These are phyloP conservation scores for Nerophis lumbriciformis DNA, from an alignment of 2,113 vertebrate genomes.

Conservation along the genomic window DNA sequence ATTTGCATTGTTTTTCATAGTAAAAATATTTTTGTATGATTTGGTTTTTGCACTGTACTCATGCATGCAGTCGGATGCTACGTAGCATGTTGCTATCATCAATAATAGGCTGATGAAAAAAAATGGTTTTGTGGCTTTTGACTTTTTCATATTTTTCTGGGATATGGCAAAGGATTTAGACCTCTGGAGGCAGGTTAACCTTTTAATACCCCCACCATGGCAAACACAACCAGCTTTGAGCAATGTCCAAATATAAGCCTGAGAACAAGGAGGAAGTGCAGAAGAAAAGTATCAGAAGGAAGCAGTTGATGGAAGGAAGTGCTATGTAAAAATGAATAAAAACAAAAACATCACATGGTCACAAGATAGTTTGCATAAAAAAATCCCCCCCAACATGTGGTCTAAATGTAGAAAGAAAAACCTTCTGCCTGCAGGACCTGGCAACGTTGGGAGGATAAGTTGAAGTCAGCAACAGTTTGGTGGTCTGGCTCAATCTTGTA, in stretches of 20 bases:
- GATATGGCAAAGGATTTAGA: too few species aligned
- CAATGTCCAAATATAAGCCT: background rate
- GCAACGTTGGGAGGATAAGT: conserved; percentile 7
- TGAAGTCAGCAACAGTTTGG: conserved; percentile 3
- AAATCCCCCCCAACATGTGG: background rate
- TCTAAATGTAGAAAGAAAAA: conserved; percentile 7
- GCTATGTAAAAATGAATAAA: conserved; percentile 7
- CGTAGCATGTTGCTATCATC: too few species aligned
- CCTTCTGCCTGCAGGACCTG: background rate
- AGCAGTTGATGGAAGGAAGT: conserved; percentile 12
- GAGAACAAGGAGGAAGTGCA: conserved; percentile 15
- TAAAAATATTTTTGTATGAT: too few species aligned
- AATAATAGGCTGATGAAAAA: too few species aligned
- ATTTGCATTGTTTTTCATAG: too few species aligned
- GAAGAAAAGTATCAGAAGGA: conserved; percentile 23
- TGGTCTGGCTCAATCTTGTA: conserved; percentile 5
- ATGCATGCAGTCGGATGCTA: too few species aligned
- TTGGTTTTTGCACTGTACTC: too few species aligned
- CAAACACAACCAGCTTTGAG: conserved; percentile 4
- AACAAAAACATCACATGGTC: conserved; percentile 19
- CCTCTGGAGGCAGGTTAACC: too few species aligned
- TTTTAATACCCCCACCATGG: background rate
- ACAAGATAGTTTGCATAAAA: conserved; percentile 25
- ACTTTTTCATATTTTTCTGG: too few species aligned
- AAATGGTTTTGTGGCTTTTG: too few species aligned